Percentiles rank a stretch among this genome's conserved stretches.
Conservation (phyloP, 2,797 vertebrate species). For the Hirundo rustica region DNA sequence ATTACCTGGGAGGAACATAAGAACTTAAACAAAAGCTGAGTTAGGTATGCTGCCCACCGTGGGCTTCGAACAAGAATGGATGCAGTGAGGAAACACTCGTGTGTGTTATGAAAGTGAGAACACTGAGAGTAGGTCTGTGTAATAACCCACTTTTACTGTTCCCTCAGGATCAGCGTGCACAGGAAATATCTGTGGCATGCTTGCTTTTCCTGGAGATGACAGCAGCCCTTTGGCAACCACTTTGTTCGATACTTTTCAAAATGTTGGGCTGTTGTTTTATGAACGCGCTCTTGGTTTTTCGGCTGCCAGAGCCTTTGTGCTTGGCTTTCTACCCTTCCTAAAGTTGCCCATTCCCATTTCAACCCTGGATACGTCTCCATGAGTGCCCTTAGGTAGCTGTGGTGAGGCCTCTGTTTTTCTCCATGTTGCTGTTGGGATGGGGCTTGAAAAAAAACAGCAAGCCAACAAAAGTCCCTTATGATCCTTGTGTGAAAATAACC, state of each 20-base stretch:
- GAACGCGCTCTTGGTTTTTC: background rate
- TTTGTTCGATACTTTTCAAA: background rate
- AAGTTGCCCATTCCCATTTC: background rate
- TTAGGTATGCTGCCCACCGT: conserved; percentile 30
- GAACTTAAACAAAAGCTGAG: conserved; percentile 33
- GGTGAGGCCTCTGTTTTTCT: background rate
- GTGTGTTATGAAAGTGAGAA: conserved; percentile 57
- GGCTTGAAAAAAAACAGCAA: background rate
- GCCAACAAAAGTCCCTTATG: background rate
- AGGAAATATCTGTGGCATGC: conserved; percentile 63
- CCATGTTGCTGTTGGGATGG: background rate
- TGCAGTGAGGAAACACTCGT: conserved; percentile 33
- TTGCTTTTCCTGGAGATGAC: conserved; percentile 41
- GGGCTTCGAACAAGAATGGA: conserved; percentile 36
- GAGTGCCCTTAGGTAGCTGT: background rate
- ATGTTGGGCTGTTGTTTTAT: background rate
- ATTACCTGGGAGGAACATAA: conserved; percentile 56
- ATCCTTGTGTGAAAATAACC: background rate
- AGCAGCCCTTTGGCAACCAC: conserved; percentile 17
- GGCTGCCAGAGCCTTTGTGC: background rate
- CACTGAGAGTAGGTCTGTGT: conserved; percentile 39
- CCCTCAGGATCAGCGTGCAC: conserved; percentile 31
- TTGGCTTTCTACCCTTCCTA: background rate
- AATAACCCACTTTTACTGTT: conserved; percentile 56
- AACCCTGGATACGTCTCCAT: background rate